Evolutionary conservation across 2,113 vertebrate genomes (phyloP), one percentile per base, ranked within the genome.

Genomic region (Hyaena hyaena): DNA sequence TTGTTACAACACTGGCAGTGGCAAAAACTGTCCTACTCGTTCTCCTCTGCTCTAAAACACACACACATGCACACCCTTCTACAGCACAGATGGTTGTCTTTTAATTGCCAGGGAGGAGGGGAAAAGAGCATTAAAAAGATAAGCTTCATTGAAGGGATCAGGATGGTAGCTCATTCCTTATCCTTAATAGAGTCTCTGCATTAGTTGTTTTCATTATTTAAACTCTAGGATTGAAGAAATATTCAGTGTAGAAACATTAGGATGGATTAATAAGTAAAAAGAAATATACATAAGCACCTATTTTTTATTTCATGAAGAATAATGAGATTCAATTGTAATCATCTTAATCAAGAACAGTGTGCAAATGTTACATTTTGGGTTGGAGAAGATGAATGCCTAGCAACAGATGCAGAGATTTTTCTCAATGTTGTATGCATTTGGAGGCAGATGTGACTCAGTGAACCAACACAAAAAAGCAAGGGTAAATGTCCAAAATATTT

Each of bases 221-320:
- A 98, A 96, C 95, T 86, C 88, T 92, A 95, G 19, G 69, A 97
- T 69, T 96, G 98, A 98, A 97, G 96, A 97, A 98, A 96, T 48
- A 90, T 84, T 94, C 74, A 50, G 23, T 45, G 33, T 43, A 66
- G 86, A 90, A 89, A 92, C 26, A 74, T 76, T 43, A 84, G 39
- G 69, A 88, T 95, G 83, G 88, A 98, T 96, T 97, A 98, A 79
- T 90, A 97, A 97, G 86, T 81, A 97, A 98, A 98, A 93, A 96
- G 82, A 98, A 98, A 96, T 98, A 94, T 96, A 98, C 11, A 5
- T n/a, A 89, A 98, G 94, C 33, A 9, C 98, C 97, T 98, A 96
- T 98, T 98, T 98, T 95, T 73, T 96, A 65, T 97, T 98, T 98
- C 98, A 98, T 98, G 97, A 98, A 98, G 97, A 98, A 90, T 94